These are phyloP conservation scores for Temnopleurus reevesii DNA, from an alignment of 53 echinoderm and acorn worm species.

Conservation along the genomic window DNA sequence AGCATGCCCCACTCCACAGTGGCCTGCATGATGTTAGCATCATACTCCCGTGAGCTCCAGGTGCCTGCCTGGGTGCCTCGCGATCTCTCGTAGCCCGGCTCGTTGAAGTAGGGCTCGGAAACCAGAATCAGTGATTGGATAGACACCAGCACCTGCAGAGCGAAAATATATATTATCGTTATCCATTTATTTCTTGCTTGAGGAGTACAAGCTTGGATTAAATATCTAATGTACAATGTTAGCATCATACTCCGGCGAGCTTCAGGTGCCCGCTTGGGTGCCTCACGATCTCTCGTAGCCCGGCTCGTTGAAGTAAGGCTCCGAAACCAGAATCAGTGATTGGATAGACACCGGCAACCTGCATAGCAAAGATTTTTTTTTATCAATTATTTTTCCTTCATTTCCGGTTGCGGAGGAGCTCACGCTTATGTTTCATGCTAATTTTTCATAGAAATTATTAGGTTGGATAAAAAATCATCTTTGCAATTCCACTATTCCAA, in stretches of 20 bases:
- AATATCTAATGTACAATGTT: constrained; percentile 99
- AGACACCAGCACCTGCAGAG: constrained; percentile 83
- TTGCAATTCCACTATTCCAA: too few species aligned
- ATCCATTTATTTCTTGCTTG: too few species aligned
- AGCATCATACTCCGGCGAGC: constrained; percentile 98
- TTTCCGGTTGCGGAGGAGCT: too few species aligned
- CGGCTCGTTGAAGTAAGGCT: constrained; percentile 99
- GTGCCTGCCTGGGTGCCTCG: constrained; percentile 96
- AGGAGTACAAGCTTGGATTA: too few species aligned
- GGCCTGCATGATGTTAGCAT: constrained; percentile 99
- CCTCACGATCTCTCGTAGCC: constrained; percentile 98
- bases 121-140: constrained; percentile 98
- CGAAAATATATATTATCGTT: too few species aligned
- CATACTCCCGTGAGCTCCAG: constrained; percentile 97
- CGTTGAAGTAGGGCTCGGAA: constrained; percentile 98
- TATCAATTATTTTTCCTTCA: too few species aligned
- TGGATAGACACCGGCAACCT: constrained; percentile 97
- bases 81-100: constrained; percentile 98
- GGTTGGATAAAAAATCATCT: too few species aligned
- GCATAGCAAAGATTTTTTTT: too few species aligned
- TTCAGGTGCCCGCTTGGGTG: constrained; percentile 95
- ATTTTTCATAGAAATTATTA: too few species aligned
- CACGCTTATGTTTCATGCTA: too few species aligned
- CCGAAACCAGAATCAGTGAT: constrained; percentile 93
- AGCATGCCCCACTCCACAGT: constrained; percentile 99